phyloP scores from a whole-genome alignment of 2,797 vertebrate genomes.

The Ambastaia sidthimunki region DNA sequence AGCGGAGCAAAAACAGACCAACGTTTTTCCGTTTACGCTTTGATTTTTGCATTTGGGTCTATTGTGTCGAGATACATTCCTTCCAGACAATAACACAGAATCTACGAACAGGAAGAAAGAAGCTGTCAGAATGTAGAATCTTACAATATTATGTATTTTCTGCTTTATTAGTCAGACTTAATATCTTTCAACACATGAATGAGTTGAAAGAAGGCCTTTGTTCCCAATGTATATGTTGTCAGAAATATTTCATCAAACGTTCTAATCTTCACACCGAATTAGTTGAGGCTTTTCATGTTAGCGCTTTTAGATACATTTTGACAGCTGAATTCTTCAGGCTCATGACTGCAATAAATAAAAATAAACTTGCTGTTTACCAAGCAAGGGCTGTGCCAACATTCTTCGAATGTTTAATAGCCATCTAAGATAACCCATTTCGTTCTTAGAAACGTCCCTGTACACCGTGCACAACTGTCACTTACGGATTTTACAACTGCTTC shows the following conservation, averaged over 20 bases:
- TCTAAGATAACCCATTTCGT: conserved; percentile 10
- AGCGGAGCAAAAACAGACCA: conserved; percentile 38
- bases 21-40: conserved; percentile 46
- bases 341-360: conserved; percentile 28
- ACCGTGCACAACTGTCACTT: not conserved
- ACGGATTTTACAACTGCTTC: conserved; percentile 19
- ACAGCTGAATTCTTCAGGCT: not conserved
- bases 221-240: conserved; percentile 51
- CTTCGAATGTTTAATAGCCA: conserved; percentile 3
- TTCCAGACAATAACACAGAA: conserved; percentile 44
- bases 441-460: not conserved
- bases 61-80: conserved; percentile 22
- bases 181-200: conserved; percentile 59
- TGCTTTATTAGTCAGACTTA: conserved; percentile 67
- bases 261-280: conserved; percentile 53
- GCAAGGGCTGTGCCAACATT: not conserved
- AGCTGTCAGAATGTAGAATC: conserved; percentile 62
- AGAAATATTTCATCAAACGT: conserved; percentile 59
- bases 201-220: conserved; percentile 46
- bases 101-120: conserved; percentile 55
- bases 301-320: conserved; percentile 1
- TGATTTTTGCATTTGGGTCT: conserved; percentile 44
- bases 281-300: conserved; percentile 33
- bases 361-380: not conserved
- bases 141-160: conserved; percentile 59